Evolutionary conservation across 1,140 invertebrate genomes (phyloP), one percentile per base, ranked within the genome.

Genomic region (Luehdorfia chinensis): DNA sequence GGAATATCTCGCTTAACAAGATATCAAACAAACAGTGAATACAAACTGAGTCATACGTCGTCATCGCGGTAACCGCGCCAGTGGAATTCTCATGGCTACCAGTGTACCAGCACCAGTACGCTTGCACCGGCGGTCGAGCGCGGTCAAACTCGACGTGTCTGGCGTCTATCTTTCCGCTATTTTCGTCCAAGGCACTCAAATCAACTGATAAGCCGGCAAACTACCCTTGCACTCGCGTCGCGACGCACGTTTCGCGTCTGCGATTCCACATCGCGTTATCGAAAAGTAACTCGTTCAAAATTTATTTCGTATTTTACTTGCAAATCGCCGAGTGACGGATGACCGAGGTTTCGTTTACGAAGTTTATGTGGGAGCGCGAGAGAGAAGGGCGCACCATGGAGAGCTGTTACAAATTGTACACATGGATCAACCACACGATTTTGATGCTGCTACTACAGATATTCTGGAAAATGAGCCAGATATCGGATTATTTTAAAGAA

Each of bases 401-500:
- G 50, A 84, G 72, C 59, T 85, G 81, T 52, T 75, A 84, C 55
- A 85, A 84, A 55, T 43, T 85, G 15, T 85, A 84, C 66, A 78
- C 74, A 43, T 84, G 77, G 81, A 71, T 85, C 53, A 84, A 81
- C 60, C 67, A 84, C 48, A 80, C 77, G 19, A 31, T 85, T 55
- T 51, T 85, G 52, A 86, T 84, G 79, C 60, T 84, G 52, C 51
- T 84, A 25, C 66, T 84, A 41, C 77, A 86, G 59, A 80, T 84
- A 55, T 75, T 86, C 52, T 86, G 81, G 81, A 85, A 85, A 66
- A 69, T 84, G 58, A 84, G 73, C 58, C 81, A 85, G 61, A 76
- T 85, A 56, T 76, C 81, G 41, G 76, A 85, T 55, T 85, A 68
- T 54, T 84, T 85, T 34, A 78, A 69, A 47, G 72, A 68, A 55